phyloP scores from a whole-genome alignment of 2,797 vertebrate genomes.

The Lophius americanus region DNA sequence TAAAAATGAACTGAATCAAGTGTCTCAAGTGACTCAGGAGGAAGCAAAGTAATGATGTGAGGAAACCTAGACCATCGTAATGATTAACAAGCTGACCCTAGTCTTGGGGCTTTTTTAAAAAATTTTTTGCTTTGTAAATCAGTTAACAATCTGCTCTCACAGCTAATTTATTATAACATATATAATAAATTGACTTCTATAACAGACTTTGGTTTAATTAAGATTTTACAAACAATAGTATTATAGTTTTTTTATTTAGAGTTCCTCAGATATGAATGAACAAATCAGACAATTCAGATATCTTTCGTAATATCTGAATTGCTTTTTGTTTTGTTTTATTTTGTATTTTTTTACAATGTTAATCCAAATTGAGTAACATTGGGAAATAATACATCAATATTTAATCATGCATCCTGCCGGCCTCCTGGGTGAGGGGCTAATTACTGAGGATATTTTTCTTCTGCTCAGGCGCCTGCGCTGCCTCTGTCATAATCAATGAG shows the following conservation, averaged over 20 bases:
- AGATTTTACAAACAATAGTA: not conserved
- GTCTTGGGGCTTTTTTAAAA: slow-evolving; percentile 12
- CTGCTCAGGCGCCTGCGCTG: slow-evolving; percentile 56
- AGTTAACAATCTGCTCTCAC: not conserved
- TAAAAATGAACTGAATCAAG: too few species aligned
- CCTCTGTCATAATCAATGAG: slow-evolving; percentile 81
- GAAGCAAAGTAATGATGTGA: not conserved
- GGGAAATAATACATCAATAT: slow-evolving; percentile 58
- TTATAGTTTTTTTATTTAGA: too few species aligned
- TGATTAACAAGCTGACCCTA: slow-evolving; percentile 42
- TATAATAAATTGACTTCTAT: not conserved
- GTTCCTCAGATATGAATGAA: too few species aligned
- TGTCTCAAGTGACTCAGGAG: too few species aligned
- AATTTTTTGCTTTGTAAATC: not conserved
- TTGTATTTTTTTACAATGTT: slow-evolving; percentile 28
- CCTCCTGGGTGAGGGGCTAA: slow-evolving; percentile 63
- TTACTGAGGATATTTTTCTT: slow-evolving; percentile 67
- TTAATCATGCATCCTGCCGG: slow-evolving; percentile 56
- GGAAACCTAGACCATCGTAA: slow-evolving; percentile 9
- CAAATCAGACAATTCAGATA: not conserved
- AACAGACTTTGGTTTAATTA: not conserved
- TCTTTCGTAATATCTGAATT: not conserved
- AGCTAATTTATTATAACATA: not conserved
- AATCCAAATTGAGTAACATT: slow-evolving; percentile 42
- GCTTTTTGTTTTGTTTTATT: slow-evolving; percentile 7